Base-by-base conservation (phyloP, 2,797 vertebrate genomes). In the Malurus leucopterus region DNA sequence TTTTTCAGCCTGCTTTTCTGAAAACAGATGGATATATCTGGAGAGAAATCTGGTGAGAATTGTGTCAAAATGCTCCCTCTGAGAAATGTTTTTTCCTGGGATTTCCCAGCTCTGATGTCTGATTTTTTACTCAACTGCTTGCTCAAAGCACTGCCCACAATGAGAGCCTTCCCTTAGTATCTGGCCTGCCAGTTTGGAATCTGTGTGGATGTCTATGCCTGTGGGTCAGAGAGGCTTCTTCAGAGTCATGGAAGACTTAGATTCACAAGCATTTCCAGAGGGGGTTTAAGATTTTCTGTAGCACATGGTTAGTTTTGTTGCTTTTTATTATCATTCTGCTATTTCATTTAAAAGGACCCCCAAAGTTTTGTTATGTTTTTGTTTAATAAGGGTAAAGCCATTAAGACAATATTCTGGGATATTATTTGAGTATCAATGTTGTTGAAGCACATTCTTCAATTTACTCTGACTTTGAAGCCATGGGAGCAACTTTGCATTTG, bases 401-500 rank as follows among this genome's bases (percentile, higher is more conserved):
- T 91, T 89, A 84, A 72, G 76, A 82, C 41, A 75, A 41, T 70
- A 51, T 94, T 91, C 73, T 83, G 70, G 82, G 79, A 11, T 92
- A 46, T 87, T 93, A 84, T 94, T 95, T 90, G 67, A 70, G 76
- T 87, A 92, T 92, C 93, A 73, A 13, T 88, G 84, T 89, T 91
- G 90, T 27, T 92, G 73, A 91, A 92, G 79, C 0, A 2, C 90
- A 67, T 95, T 95, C 94, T 94, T 95, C 91, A 91, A 81, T 94
- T 94, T 93, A 93, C 53, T 83, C 67, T 90, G 89, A 84, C 94
- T 95, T 95, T 94, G 91, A 95, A 95, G 87, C 93, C 82, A 86
- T 87, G 89, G 93, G 94, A 95, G 90, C 86, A 94, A 84, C 90
- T 94, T 92, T 90, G 57, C 91, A 90, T 94, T 95, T 93, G 91